Evolutionary conservation across 1,140 invertebrate species (phyloP).

Genomic region (Drosophila navojoa): DNA sequence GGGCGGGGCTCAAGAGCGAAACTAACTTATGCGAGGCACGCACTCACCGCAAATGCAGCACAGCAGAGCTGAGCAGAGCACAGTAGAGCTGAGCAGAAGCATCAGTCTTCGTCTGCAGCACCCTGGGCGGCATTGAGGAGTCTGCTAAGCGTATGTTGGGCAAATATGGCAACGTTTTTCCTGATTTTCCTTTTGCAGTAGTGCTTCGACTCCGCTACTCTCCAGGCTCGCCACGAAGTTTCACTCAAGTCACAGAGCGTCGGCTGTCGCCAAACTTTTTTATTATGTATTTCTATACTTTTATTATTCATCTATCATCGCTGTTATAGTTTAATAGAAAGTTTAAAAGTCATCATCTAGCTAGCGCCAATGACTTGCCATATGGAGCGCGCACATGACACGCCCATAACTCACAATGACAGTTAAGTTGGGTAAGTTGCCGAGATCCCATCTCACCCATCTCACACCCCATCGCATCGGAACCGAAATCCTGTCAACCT

Average conservation of each 20-base stretch:
- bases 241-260: slow-evolving; percentile 28
- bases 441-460: background rate
- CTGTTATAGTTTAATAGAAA: slow-evolving; percentile 82
- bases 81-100: slow-evolving; percentile 25
- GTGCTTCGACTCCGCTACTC: background rate
- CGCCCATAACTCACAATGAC: slow-evolving; percentile 43
- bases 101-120: slow-evolving; percentile 75
- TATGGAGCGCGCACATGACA: slow-evolving; percentile 30
- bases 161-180: slow-evolving; percentile 67
- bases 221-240: slow-evolving; percentile 17
- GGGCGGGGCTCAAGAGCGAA: background rate
- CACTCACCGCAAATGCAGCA: slow-evolving; percentile 79
- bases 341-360: slow-evolving; percentile 77
- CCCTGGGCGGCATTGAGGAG: slow-evolving; percentile 22
- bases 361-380: slow-evolving; percentile 68
- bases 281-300: slow-evolving; percentile 77
- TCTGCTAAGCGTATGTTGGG: slow-evolving; percentile 24
- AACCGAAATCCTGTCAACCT: slow-evolving; percentile 1
- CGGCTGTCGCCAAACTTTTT: slow-evolving; percentile 76
- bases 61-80: slow-evolving; percentile 37
- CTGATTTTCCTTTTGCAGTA: slow-evolving; percentile 47
- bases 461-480: background rate
- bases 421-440: slow-evolving; percentile 5
- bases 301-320: slow-evolving; percentile 83
- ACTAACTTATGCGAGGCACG: slow-evolving; percentile 79